Conservation (phyloP, 1,140 invertebrate species). For the Phymorhynchus buccinoides region DNA sequence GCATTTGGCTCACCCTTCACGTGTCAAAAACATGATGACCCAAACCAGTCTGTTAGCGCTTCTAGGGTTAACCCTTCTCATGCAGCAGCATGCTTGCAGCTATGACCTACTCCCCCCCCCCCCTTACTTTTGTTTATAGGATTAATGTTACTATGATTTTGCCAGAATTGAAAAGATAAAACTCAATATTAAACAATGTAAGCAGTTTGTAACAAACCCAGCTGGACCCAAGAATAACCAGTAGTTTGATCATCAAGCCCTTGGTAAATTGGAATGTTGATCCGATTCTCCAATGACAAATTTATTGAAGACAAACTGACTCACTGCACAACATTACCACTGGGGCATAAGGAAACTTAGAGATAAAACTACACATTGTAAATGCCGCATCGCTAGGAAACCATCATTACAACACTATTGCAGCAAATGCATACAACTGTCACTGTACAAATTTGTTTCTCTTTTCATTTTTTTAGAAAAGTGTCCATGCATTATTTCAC, state of each 20-base stretch:
- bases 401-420: background rate
- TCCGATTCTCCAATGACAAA: background rate
- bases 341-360: background rate
- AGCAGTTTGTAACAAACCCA: background rate
- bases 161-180: too few relatives aligned
- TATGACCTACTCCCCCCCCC: too few relatives aligned
- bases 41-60: too few relatives aligned
- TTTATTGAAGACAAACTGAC: background rate
- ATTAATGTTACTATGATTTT: too few relatives aligned
- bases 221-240: background rate
- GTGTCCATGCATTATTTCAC: too few relatives aligned
- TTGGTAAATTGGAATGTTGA: background rate
- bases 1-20: too few relatives aligned
- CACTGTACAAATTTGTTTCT: too few relatives aligned
- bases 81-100: too few relatives aligned
- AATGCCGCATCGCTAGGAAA: background rate
- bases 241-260: background rate
- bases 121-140: too few relatives aligned
- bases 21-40: too few relatives aligned
- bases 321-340: background rate
- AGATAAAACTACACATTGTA: background rate
- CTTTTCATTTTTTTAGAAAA: too few relatives aligned
- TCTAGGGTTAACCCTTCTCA: too few relatives aligned
- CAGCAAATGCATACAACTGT: background rate
- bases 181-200: background rate